Base-by-base conservation (phyloP, 23 tunicate genomes). In the Oikopleura albicans region DNA sequence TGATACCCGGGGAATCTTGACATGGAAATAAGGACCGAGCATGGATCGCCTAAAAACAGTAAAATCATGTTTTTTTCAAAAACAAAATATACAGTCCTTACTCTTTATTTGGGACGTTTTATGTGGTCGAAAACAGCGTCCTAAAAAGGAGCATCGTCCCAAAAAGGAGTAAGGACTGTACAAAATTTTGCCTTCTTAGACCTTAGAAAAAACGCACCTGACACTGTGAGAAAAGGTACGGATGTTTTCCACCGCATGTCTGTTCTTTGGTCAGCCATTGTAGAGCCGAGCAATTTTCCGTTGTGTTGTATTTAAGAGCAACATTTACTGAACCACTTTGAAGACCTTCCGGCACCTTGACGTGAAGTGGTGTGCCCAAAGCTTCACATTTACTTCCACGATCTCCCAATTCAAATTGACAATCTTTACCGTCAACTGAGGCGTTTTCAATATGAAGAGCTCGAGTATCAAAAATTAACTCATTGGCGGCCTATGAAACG, bases 1-100 rank as follows among this genome's bases (percentile, higher is more conserved):
- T 95, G n/a, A 83, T 91, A 39, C 92, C 87, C 35, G 99, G 99
- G 39, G 86, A 86, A 66, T 95, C 99, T 86, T 95, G 99, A 66
- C 99, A 95, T 0, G 99, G 99, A 1, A 95, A 83, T 8, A 95
- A 66, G 4, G 99, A 95, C 71, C 99, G 88, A 22, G 97, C 98
- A 71, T 93, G 98, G 40, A 93, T 93, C 1, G 98, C 98, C 97
- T 91, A 84, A 38, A 87, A 76, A n/a, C n/a, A n/a, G n/a, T 29
- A 41, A 12, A 12, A 38, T 16, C 34, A 29, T 16, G 31, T 16
- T 12, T 22, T 29, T n/a, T n/a, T n/a, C n/a, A n/a, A n/a, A n/a
- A n/a, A n/a, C n/a, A n/a, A n/a, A n/a, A n/a, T n/a, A n/a, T n/a
- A n/a, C n/a, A n/a, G n/a, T n/a, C n/a, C n/a, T n/a, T n/a, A n/a